Percentiles rank a stretch among this genome's conserved stretches.
Evolutionary conservation across 1,140 invertebrate species (phyloP).

Genomic region (Trichonephila clavipes): DNA sequence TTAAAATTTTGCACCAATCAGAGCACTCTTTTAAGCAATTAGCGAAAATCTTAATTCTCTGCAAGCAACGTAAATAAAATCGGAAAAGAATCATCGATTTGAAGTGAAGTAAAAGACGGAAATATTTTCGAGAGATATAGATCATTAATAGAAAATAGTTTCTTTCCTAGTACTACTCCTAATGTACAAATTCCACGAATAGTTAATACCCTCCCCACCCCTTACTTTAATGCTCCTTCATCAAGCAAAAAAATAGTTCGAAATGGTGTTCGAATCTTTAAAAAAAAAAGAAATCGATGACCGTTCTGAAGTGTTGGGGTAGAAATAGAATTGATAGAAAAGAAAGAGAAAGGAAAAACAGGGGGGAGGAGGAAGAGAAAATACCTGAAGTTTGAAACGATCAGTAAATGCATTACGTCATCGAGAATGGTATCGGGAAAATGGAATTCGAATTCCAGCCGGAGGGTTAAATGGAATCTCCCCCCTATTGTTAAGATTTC

Average conservation of each 20-base stretch:
- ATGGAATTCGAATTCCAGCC: slow-evolving; percentile 60
- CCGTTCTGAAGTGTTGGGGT: background rate
- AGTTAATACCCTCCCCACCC: background rate
- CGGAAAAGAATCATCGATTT: background rate
- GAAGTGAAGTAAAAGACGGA: background rate
- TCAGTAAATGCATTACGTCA: slow-evolving; percentile 70
- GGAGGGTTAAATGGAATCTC: background rate
- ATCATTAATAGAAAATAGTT: background rate
- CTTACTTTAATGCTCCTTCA: slow-evolving; percentile 7
- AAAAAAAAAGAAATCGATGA: slow-evolving; percentile 66
- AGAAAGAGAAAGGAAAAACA: background rate
- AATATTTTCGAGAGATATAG: background rate
- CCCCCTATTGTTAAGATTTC: slow-evolving; percentile 3
- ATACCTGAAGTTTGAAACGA: slow-evolving; percentile 60
- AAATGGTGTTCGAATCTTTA: slow-evolving; percentile 32
- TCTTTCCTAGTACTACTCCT: background rate
- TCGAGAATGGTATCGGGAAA: slow-evolving; percentile 69
- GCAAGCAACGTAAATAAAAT: no score
- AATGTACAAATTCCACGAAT: slow-evolving; percentile 34
- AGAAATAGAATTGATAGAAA: slow-evolving; percentile 4
- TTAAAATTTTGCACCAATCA: no score
- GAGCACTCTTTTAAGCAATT: no score
- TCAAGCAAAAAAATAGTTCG: slow-evolving; percentile 4
- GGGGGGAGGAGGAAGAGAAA: background rate
- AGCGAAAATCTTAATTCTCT: no score